Percentiles rank a stretch among this genome's conserved stretches.
Evolutionary conservation across 2,797 vertebrate genomes (phyloP).

Genomic region (Catostomus latipinnis): DNA sequence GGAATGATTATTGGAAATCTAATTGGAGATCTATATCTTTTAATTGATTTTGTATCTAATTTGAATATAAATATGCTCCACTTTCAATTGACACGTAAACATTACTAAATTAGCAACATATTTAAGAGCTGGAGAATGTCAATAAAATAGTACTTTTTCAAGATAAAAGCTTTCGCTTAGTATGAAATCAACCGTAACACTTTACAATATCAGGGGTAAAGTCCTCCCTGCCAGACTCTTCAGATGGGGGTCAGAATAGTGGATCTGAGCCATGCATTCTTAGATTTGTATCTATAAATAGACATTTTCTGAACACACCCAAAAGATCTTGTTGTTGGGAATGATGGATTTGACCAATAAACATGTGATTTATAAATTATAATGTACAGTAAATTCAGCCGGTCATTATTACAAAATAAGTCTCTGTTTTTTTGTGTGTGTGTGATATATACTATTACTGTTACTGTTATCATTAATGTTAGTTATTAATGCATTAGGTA

Average conservation of each 20-base stretch:
- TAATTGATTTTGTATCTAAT: neutral
- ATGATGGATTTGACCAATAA: slow-evolving; percentile 22
- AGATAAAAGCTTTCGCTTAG: too few relatives aligned
- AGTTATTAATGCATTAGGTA: too few relatives aligned
- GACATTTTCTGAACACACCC: slow-evolving; percentile 1
- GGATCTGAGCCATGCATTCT: slow-evolving; percentile 24
- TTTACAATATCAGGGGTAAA: slow-evolving; percentile 10
- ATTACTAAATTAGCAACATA: too few relatives aligned
- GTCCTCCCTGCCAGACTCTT: slow-evolving; percentile 4
- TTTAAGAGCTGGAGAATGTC: too few relatives aligned
- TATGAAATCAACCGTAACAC: too few relatives aligned
- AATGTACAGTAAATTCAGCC: neutral
- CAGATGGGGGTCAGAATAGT: slow-evolving; percentile 24
- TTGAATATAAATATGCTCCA: neutral
- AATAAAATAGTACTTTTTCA: too few relatives aligned
- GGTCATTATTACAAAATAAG: neutral
- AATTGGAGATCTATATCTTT: neutral
- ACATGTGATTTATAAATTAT: neutral
- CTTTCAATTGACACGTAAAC: too few relatives aligned
- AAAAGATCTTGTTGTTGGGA: neutral
- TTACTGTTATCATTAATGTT: too few relatives aligned
- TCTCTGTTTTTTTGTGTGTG: neutral
- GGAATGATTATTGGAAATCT: neutral
- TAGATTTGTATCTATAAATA: slow-evolving; percentile 38
- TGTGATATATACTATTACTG: too few relatives aligned